phyloP scores from a whole-genome alignment of 2,797 vertebrate species.

The Austrolebias charrua region DNA sequence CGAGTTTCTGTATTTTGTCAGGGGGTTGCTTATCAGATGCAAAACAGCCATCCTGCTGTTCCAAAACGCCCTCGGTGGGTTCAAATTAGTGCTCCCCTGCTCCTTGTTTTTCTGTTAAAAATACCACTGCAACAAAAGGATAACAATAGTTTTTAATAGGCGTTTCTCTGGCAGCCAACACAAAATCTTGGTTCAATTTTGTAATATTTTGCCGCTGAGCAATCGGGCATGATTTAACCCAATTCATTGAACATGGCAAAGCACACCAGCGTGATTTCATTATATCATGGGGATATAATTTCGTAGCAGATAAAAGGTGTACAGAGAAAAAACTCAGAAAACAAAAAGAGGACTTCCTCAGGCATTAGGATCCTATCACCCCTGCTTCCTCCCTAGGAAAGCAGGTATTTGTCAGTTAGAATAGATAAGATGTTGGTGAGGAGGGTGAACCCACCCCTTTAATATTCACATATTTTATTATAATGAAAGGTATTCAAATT shows the following conservation, averaged over 20 bases:
- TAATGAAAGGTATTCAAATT: constrained; percentile 80
- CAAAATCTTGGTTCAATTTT: constrained; percentile 44
- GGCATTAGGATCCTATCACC: constrained; percentile 79
- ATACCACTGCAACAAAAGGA: constrained; percentile 55
- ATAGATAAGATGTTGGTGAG: constrained; percentile 74
- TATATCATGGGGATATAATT: constrained; percentile 51
- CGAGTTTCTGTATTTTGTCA: constrained; percentile 49
- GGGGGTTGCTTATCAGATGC: constrained; percentile 91
- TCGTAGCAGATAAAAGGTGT: constrained; percentile 86
- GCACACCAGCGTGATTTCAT: constrained; percentile 52
- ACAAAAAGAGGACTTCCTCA: constrained; percentile 91
- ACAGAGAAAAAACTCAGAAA: constrained; percentile 77
- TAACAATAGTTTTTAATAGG: constrained; percentile 25
- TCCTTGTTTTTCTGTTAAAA: constrained; percentile 58
- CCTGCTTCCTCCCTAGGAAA: constrained; percentile 54
- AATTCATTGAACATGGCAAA: constrained; percentile 60
- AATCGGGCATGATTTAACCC: constrained; percentile 23
- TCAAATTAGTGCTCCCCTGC: constrained; percentile 66
- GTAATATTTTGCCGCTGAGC: constrained; percentile 42
- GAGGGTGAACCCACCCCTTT: constrained; percentile 68
- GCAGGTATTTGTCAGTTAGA: constrained; percentile 75
- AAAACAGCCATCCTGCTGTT: constrained; percentile 91
- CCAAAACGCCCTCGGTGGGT: constrained; percentile 88
- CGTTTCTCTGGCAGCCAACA: constrained; percentile 46
- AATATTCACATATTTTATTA: constrained; percentile 79